These are phyloP conservation scores for Cololabis saira DNA, from an alignment of 2,113 vertebrate species.

Conservation along the genomic window DNA sequence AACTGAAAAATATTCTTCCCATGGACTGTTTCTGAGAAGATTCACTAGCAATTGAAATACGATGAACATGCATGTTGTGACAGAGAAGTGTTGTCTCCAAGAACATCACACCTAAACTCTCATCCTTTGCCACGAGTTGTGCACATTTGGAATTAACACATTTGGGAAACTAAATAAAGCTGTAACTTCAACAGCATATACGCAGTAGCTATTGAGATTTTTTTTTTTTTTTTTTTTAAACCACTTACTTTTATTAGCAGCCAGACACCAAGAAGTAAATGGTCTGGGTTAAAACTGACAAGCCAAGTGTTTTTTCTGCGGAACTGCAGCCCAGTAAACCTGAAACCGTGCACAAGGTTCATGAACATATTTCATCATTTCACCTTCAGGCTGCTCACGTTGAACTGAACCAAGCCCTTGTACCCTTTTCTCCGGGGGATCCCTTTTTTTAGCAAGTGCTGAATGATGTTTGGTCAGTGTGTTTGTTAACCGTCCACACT, in stretches of 20 bases:
- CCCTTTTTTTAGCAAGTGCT: conserved; percentile 61
- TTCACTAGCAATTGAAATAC: conserved; percentile 35
- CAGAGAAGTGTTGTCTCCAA: conserved; percentile 20
- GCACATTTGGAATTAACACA: conserved; percentile 16
- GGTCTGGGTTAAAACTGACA: conserved; percentile 35
- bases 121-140: conserved; percentile 25
- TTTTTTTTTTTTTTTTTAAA: conserved; percentile 16
- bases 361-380: conserved; percentile 53
- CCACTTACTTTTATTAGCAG: conserved; percentile 48
- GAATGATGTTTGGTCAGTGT: conserved; percentile 63
- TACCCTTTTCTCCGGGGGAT: conserved; percentile 35
- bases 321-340: conserved; percentile 49
- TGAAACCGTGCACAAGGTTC: conserved; percentile 37
- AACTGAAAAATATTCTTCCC: conserved; percentile 11
- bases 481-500: conserved; percentile 61
- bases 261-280: conserved; percentile 54
- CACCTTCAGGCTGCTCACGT: conserved; percentile 35
- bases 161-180: conserved; percentile 10
- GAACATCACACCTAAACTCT: conserved; percentile 40
- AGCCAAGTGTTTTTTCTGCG: conserved; percentile 46
- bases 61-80: conserved; percentile 10
- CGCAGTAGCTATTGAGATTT: conserved; percentile 15
- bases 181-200: conserved; percentile 15
- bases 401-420: conserved; percentile 62
- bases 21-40: conserved; percentile 23